These are phyloP conservation scores for Tetragonula carbonaria DNA, from an alignment of 2,888 invertebrate genomes.

Conservation along the genomic window DNA sequence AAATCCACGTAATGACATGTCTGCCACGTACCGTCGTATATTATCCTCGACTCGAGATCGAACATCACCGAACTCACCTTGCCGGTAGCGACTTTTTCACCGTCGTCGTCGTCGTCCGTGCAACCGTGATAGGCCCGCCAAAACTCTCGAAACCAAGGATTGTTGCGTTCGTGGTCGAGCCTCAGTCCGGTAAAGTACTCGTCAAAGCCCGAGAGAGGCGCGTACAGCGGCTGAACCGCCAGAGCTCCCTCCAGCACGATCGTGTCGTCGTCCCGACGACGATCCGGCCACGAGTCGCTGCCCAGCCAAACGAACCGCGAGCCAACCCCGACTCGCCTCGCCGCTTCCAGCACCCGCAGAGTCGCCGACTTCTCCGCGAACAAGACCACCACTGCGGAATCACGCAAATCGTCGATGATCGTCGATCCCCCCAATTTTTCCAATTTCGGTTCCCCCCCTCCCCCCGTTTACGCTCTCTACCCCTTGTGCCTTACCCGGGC, in stretches of 20 bases:
- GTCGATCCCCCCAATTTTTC: too few relatives aligned
- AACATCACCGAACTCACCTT: neutral
- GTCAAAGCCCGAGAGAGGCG: conserved; percentile 84
- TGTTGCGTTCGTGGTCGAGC: conserved; percentile 77
- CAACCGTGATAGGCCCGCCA: conserved; percentile 84
- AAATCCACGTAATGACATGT: neutral
- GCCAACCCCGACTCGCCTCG: conserved; percentile 77
- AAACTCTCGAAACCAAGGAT: conserved; percentile 86
- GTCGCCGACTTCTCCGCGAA: conserved; percentile 85
- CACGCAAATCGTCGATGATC: neutral
- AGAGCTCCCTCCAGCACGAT: conserved; percentile 85
- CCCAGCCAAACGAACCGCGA: conserved; percentile 85
- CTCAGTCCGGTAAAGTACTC: conserved; percentile 84
- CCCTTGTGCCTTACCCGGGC: too few relatives aligned
- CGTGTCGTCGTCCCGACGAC: conserved; percentile 68
- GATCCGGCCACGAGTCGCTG: conserved; percentile 85
- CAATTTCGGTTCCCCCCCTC: too few relatives aligned
- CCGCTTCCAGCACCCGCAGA: conserved; percentile 83
- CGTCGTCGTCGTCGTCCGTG: conserved; percentile 1
- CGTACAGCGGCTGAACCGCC: conserved; percentile 85
- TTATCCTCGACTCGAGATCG: neutral
- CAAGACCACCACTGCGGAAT: conserved; percentile 84
- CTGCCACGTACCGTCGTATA: neutral
- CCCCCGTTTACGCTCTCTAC: too few relatives aligned
- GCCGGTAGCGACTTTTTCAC: neutral